Percentiles rank a stretch among this genome's conserved stretches.
Conservation (phyloP, 2,888 invertebrate genomes). For the Erpobdella octoculata region DNA sequence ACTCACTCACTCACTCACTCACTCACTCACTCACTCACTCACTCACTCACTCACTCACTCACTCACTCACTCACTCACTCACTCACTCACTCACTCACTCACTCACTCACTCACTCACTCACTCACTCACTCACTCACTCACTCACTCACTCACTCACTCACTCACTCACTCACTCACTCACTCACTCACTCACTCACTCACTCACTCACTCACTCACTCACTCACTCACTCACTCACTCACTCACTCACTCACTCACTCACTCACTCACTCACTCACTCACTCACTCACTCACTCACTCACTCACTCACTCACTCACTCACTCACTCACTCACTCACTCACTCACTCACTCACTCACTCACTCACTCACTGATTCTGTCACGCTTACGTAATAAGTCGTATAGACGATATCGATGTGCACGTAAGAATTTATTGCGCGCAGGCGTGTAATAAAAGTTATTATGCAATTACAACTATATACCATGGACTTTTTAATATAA, state of each 20-base stretch:
- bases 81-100: conserved; percentile 18
- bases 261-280: background rate
- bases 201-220: conserved; percentile 13
- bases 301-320: conserved; percentile 11
- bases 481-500: no score
- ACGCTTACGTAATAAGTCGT: no score
- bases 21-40: no score
- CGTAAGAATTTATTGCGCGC: no score
- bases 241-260: conserved; percentile 15
- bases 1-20: conserved; percentile 4
- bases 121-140: conserved; percentile 26
- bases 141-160: background rate
- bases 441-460: no score
- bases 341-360: conserved; percentile 19
- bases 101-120: conserved; percentile 22
- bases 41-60: background rate
- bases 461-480: no score
- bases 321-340: conserved; percentile 1
- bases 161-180: conserved; percentile 17
- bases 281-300: conserved; percentile 14
- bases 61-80: conserved; percentile 16
- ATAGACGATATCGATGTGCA: no score
- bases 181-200: conserved; percentile 16
- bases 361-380: no score
- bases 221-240: conserved; percentile 28